A percentile compares a stretch with the other conserved stretches of the same genome.
Evolutionary conservation across 2,888 invertebrate genomes (phyloP).

Genomic region (Candidula unifasciata): DNA sequence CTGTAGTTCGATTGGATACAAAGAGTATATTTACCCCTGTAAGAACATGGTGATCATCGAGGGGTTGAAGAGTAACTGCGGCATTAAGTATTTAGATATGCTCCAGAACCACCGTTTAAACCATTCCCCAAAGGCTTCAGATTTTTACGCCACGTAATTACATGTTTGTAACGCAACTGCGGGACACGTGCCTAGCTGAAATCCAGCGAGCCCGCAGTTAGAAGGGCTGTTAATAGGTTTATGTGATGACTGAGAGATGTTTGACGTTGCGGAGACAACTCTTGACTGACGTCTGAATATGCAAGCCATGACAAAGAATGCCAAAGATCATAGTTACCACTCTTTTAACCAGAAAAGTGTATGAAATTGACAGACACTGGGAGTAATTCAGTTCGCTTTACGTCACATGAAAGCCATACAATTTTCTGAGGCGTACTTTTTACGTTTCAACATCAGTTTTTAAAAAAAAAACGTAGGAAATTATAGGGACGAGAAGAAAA

Average conservation of each 20-base stretch:
- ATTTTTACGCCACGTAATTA: neutral
- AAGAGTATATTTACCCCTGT: neutral
- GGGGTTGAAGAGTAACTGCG: neutral
- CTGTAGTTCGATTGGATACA: neutral
- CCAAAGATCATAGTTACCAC: neutral
- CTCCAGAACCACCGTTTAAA: neutral
- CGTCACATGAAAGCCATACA: neutral
- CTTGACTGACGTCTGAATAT: slow-evolving; percentile 1
- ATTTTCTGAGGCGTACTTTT: neutral
- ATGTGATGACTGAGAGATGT: neutral
- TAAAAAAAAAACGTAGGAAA: no score
- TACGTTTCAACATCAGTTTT: no score
- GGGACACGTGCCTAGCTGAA: neutral
- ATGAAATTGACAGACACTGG: neutral
- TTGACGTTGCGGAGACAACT: neutral
- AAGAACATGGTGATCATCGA: neutral
- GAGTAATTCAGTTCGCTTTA: neutral
- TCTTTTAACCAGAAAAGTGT: neutral
- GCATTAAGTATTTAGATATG: neutral
- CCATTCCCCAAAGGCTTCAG: neutral
- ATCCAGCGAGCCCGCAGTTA: neutral
- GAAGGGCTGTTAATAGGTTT: slow-evolving; percentile 27
- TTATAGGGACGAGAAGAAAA: no score
- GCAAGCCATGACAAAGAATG: neutral
- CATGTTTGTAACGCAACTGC: neutral